Conservation (phyloP, 2,113 vertebrate species). For the Pomatostomus ruficeps region DNA sequence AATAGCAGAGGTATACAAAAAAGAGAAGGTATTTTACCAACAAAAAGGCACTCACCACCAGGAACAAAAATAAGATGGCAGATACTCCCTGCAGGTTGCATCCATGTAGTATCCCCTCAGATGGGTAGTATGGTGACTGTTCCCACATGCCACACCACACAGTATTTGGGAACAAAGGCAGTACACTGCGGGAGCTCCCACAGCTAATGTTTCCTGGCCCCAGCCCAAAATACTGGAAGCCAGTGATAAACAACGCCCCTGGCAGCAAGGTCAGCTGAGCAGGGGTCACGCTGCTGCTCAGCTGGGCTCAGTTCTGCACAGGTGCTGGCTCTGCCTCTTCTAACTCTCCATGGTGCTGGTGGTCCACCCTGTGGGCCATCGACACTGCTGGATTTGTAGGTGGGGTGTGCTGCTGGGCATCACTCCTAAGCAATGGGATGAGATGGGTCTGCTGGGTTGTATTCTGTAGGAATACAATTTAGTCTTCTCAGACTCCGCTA, state of each 20-base stretch:
- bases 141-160: background rate
- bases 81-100: fast-evolving
- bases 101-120: background rate
- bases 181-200: background rate
- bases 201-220: background rate
- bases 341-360: fast-evolving
- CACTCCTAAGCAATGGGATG: background rate
- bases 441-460: background rate
- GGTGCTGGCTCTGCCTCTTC: too few species aligned
- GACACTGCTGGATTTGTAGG: fast-evolving
- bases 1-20: background rate
- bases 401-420: background rate
- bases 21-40: background rate
- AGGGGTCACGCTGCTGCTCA: fast-evolving
- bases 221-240: background rate
- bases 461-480: background rate
- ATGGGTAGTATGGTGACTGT: background rate
- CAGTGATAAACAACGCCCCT: fast-evolving
- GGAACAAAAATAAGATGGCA: background rate
- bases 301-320: background rate
- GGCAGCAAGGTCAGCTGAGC: background rate
- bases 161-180: background rate
- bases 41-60: background rate
- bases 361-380: background rate
- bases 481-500: background rate